Percentiles rank a stretch among this genome's conserved stretches.
Conservation (phyloP, 2,888 invertebrate species). For the Caenorhabditis sp. region DNA sequence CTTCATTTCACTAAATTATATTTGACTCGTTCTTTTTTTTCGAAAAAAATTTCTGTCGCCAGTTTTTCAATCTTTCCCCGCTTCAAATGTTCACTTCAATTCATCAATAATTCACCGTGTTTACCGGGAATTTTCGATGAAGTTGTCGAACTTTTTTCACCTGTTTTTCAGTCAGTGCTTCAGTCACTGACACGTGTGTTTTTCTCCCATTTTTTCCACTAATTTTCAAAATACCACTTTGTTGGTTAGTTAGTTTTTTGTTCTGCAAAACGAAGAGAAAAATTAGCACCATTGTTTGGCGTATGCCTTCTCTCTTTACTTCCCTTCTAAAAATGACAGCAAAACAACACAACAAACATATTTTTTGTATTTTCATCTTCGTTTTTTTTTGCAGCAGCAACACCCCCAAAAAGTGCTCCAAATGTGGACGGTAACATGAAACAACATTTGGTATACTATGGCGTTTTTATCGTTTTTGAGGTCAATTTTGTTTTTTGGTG, state of each 20-base stretch:
- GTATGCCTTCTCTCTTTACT: neutral
- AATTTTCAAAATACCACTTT: neutral
- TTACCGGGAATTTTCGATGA: neutral
- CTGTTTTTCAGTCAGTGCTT: no score
- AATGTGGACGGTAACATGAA: neutral
- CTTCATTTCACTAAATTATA: no score
- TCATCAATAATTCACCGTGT: neutral
- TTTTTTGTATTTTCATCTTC: neutral
- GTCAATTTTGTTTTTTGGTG: neutral
- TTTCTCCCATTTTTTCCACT: neutral
- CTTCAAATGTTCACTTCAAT: no score
- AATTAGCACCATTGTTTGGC: neutral
- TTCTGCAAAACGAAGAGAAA: neutral
- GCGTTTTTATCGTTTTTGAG: neutral
- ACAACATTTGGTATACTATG: neutral
- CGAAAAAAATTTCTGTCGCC: no score
- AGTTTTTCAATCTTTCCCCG: no score
- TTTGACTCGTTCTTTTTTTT: no score
- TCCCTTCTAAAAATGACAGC: no score
- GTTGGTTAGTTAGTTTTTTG: neutral
- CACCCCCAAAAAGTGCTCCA: neutral
- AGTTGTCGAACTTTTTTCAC: neutral
- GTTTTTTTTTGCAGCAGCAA: neutral
- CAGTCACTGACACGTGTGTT: neutral
- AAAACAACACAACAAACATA: neutral